Evolutionary conservation across 92 coral and sea anemone genomes (phyloP).

Genomic region (Scolanthus callimorphus): DNA sequence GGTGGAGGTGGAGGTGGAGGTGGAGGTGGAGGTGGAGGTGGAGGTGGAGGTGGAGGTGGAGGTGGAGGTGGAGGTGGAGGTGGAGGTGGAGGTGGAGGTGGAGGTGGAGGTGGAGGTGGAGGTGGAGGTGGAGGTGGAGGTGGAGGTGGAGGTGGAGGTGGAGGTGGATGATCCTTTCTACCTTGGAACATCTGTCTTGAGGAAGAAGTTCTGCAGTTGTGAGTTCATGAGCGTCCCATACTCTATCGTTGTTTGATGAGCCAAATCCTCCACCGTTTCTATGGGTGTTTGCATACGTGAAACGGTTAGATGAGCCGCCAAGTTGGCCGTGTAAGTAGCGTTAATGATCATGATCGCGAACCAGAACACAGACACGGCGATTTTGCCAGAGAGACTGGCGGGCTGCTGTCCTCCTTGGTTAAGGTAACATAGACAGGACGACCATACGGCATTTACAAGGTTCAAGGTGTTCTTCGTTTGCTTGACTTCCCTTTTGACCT

Average conservation of each 20-base stretch:
- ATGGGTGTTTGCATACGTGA: conserved; percentile 74
- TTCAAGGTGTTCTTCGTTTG: conserved; percentile 39
- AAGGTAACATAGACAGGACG: conserved; percentile 59
- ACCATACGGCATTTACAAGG: conserved; percentile 64
- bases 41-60: conserved; percentile 2
- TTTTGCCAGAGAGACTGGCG: conserved; percentile 45
- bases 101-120: conserved; percentile 2
- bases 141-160: conserved; percentile 2
- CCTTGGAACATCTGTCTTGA: conserved; percentile 68
- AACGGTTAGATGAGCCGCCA: conserved; percentile 71
- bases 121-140: conserved; percentile 2
- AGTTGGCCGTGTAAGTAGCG: conserved; percentile 80
- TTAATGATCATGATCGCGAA: conserved; percentile 72
- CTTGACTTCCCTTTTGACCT: conserved; percentile 39
- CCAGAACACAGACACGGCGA: conserved; percentile 75
- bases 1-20: conserved; percentile 2
- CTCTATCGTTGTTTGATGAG: conserved; percentile 46
- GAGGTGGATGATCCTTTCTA: too few relatives aligned
- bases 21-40: conserved; percentile 2
- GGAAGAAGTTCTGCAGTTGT: conserved; percentile 59
- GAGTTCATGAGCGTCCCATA: conserved; percentile 69
- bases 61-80: conserved; percentile 2
- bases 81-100: conserved; percentile 2
- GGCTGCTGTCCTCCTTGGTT: conserved; percentile 65
- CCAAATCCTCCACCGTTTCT: conserved; percentile 53